A percentile compares a stretch with the other conserved stretches of the same genome.
These are phyloP conservation scores for Triplophysa dalaica DNA, from an alignment of 2,113 vertebrate genomes.

Conservation along the genomic window DNA sequence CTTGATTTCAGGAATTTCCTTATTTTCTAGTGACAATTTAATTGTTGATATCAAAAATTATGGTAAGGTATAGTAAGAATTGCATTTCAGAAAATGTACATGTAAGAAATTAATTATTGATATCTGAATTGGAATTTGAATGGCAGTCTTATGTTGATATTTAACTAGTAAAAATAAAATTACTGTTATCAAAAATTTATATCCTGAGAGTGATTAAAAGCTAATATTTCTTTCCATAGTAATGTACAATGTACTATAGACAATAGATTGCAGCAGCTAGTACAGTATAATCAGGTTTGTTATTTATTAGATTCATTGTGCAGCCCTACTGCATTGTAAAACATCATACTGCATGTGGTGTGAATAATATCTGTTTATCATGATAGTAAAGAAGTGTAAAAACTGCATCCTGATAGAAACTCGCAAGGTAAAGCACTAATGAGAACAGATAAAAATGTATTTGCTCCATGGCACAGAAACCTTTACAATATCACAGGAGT, in stretches of 20 bases:
- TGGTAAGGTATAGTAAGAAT: no score
- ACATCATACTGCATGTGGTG: conserved; percentile 11
- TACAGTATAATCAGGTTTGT: not conserved
- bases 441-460: not conserved
- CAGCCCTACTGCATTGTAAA: conserved; percentile 25
- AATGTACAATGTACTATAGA: not conserved
- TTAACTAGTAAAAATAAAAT: no score
- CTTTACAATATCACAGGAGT: conserved; percentile 4
- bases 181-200: no score
- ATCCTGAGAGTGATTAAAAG: no score
- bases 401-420: conserved; percentile 39
- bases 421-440: conserved; percentile 40
- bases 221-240: no score
- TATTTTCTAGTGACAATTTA: no score
- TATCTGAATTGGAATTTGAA: no score
- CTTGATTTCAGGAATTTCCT: no score
- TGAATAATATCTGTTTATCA: conserved; percentile 30
- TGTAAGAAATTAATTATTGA: no score
- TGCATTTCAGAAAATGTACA: no score
- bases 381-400: conserved; percentile 52
- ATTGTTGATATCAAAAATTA: no score
- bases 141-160: no score
- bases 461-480: conserved; percentile 65
- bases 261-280: not conserved
- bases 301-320: conserved; percentile 10